These are phyloP conservation scores for Artemia franciscana DNA, from an alignment of 1,140 invertebrate species.

Conservation along the genomic window DNA sequence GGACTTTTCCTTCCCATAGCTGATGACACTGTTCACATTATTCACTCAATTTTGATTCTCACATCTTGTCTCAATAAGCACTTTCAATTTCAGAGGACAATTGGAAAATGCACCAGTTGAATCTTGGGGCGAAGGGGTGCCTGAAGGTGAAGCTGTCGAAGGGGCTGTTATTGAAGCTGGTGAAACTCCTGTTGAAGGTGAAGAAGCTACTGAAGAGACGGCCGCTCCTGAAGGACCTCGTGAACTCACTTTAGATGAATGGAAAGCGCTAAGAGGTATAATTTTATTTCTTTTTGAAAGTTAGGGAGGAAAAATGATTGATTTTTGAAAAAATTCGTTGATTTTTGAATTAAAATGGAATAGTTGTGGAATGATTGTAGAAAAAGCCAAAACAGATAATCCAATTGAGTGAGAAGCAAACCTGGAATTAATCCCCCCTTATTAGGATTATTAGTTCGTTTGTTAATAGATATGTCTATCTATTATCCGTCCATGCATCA, in stretches of 20 bases:
- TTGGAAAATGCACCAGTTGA: conserved; percentile 1
- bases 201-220: conserved; percentile 9
- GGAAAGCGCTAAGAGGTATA: conserved; percentile 47
- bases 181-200: conserved; percentile 2
- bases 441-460: no score
- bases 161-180: conserved; percentile 9
- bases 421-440: no score
- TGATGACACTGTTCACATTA: background rate
- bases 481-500: no score
- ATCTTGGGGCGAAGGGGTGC: conserved; percentile 12
- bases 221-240: conserved; percentile 12
- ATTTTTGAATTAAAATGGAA: no score
- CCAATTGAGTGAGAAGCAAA: no score
- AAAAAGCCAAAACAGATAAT: no score
- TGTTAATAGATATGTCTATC: no score
- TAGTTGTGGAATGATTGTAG: no score
- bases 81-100: conserved; percentile 1
- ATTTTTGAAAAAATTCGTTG: background rate
- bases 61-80: no score
- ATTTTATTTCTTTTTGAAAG: background rate
- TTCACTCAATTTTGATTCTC: no score
- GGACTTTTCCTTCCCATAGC: background rate
- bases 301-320: background rate
- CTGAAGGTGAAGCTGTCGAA: conserved; percentile 13
- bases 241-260: conserved; percentile 66